Evolutionary conservation across 2,797 vertebrate species (phyloP).

Genomic region (Pipistrellus kuhlii): DNA sequence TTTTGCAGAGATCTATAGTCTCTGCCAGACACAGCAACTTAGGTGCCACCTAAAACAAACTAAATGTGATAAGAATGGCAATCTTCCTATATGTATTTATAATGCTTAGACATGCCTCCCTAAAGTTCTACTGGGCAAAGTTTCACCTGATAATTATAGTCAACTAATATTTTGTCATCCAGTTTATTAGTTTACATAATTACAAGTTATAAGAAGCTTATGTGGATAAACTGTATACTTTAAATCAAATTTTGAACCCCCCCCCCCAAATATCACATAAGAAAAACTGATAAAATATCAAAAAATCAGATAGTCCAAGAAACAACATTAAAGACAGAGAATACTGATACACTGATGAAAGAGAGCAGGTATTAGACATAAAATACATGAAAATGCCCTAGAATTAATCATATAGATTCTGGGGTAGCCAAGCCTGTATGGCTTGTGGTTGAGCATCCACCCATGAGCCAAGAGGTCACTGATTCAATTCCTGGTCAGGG

Average conservation of each 20-base stretch:
- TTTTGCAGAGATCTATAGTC: not conserved
- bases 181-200: not conserved
- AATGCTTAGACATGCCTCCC: not conserved
- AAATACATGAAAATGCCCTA: not conserved
- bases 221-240: not conserved
- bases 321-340: not conserved
- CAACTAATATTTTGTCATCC: not conserved
- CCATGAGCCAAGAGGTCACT: too few species aligned
- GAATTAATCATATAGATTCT: not conserved
- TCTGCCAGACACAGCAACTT: conserved; percentile 28
- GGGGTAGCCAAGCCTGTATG: not conserved
- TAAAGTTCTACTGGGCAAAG: not conserved
- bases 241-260: not conserved
- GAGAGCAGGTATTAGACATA: not conserved
- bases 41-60: not conserved
- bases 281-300: not conserved
- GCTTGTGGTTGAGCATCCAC: too few species aligned
- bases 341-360: not conserved
- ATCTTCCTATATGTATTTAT: not conserved
- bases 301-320: not conserved
- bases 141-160: not conserved
- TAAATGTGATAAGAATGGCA: too few species aligned
- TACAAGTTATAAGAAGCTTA: not conserved
- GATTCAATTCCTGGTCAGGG: too few species aligned
- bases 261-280: not conserved